Percentiles rank a stretch among this genome's conserved stretches.
Evolutionary conservation across 2,888 invertebrate genomes (phyloP).

Genomic region (Sinhomidia bicolor): DNA sequence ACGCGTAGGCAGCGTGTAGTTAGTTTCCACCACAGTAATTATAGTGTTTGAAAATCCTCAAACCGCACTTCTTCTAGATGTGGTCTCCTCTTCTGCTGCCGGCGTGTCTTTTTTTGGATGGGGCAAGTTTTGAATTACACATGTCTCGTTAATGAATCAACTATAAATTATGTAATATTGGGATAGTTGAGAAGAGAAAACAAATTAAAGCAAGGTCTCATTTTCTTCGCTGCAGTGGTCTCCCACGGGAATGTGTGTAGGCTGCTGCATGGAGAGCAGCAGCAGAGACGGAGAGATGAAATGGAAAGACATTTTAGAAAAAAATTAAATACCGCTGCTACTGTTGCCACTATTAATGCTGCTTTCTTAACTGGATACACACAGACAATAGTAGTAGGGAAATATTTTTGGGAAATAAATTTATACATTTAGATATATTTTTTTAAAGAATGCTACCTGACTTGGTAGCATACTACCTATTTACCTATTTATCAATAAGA

Average conservation of each 20-base stretch:
- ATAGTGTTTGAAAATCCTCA: background rate
- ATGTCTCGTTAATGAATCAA: slow-evolving; percentile 14
- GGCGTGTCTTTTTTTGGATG: no score
- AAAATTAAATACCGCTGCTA: no score
- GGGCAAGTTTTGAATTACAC: slow-evolving; percentile 20
- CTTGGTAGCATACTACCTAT: no score
- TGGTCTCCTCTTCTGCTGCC: background rate
- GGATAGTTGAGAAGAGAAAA: slow-evolving; percentile 17
- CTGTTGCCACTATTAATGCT: no score
- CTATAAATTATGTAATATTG: slow-evolving; percentile 19
- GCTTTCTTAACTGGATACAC: no score
- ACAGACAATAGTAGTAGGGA: no score
- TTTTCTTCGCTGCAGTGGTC: slow-evolving; percentile 41
- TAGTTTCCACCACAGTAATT: background rate
- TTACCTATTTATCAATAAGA: no score
- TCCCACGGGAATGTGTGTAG: background rate
- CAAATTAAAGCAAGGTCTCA: slow-evolving; percentile 19
- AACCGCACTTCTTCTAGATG: background rate
- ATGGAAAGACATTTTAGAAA: no score
- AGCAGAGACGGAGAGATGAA: background rate
- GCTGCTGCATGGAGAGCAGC: background rate
- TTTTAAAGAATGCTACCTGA: no score
- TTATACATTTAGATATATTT: no score
- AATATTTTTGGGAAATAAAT: no score
- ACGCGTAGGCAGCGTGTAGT: no score